Evolutionary conservation across 1,140 invertebrate species (phyloP), one percentile per base, ranked within the genome.

Genomic region (Ericerus pela): DNA sequence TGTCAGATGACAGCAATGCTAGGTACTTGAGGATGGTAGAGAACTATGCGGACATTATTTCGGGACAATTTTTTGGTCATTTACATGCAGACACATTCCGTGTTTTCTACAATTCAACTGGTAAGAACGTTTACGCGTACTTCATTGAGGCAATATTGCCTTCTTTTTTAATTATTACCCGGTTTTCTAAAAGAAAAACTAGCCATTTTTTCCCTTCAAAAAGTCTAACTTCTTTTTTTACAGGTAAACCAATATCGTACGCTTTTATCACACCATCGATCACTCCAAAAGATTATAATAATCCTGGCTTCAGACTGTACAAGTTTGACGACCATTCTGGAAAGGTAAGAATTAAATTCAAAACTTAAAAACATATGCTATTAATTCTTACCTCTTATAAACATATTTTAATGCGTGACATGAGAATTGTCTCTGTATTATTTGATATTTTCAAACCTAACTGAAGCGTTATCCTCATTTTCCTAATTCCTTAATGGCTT

Each of bases 51-150:
- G 72, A 77, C 55, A 84, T 88, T 55, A 93, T 94, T 58, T 79
- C 82, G 10, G 88, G 87, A 27, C 90, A 94, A 70, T 91, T 94
- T 71, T 94, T 91, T 64, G 90, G 89, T 1, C 89, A 94, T 67
- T 76, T 87, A 57, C 90, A 95, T 69, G 86, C 84, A 10, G 90
- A 94, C 68, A 85, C 87, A 1, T 94, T 94, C 68, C 73, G 86
- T 6, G 74, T 92, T 29, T 80, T 89, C 64, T 88, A 88, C 70
- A 80, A 79, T 67, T 79, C 82, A 59, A 75, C 74, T 66, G 78
- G 78, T 84, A 73, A 68, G 66, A n/a, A n/a, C n/a, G n/a, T n/a
- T n/a, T n/a, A n/a, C n/a, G n/a, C n/a, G n/a, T n/a, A n/a, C n/a
- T n/a, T n/a, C n/a, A n/a, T n/a, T n/a, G n/a, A n/a, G n/a, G n/a